These are phyloP conservation scores for Chloebia gouldiae DNA, from an alignment of 2,113 vertebrate genomes.

Conservation along the genomic window DNA sequence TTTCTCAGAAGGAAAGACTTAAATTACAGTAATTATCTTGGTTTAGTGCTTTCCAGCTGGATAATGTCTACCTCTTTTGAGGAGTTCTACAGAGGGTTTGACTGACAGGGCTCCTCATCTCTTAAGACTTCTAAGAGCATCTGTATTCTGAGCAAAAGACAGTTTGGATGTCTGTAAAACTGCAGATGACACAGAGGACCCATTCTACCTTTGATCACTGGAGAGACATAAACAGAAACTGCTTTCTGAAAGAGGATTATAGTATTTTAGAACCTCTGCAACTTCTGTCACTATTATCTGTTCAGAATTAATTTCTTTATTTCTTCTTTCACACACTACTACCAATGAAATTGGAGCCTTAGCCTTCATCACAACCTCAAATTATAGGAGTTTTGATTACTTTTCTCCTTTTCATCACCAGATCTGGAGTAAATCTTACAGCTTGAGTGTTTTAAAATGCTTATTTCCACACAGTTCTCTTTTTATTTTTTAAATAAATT, in stretches of 20 bases:
- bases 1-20: neutral
- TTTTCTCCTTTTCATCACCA: neutral
- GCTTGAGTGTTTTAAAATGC: neutral
- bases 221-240: slow-evolving; percentile 25
- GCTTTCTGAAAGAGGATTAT: slow-evolving; percentile 12
- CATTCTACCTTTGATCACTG: slow-evolving; percentile 36
- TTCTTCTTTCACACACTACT: neutral
- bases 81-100: neutral
- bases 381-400: neutral
- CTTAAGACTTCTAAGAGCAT: neutral
- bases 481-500: neutral
- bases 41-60: neutral
- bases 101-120: neutral
- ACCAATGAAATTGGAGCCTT: neutral
- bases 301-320: slow-evolving; percentile 20
- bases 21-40: neutral
- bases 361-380: neutral
- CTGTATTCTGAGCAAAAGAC: neutral
- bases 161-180: neutral
- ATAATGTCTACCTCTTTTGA: neutral
- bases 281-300: neutral
- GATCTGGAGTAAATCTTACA: neutral
- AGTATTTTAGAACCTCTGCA: slow-evolving; percentile 16
- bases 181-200: neutral
- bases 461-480: neutral